These are phyloP conservation scores for Teleiodes luculella DNA, from an alignment of 2,888 invertebrate genomes.

Conservation along the genomic window DNA sequence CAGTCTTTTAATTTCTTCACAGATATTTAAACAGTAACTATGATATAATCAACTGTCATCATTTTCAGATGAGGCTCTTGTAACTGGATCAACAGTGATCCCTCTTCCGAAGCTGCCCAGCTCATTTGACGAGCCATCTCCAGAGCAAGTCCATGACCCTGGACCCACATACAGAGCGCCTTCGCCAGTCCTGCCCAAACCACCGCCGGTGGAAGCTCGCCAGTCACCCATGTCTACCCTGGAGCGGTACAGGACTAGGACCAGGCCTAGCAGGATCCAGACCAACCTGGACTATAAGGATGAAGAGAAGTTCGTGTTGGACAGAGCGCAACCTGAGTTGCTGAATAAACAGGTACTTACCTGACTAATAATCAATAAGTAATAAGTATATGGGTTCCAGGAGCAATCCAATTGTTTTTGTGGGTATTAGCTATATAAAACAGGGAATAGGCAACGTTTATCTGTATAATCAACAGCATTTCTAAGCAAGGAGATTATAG, in stretches of 20 bases:
- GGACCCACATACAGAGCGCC: conserved; percentile 54
- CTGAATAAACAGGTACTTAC: conserved; percentile 63
- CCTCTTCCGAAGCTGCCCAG: conserved; percentile 81
- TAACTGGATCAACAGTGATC: conserved; percentile 81
- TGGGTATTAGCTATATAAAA: too few relatives aligned
- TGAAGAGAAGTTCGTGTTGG: conserved; percentile 85
- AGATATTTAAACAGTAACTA: too few relatives aligned
- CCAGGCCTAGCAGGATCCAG: conserved; percentile 59
- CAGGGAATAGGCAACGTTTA: too few relatives aligned
- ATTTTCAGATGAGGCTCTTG: conserved; percentile 78
- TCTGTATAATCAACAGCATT: neutral
- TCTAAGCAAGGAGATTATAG: too few relatives aligned
- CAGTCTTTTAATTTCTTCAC: too few relatives aligned
- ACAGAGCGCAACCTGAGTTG: conserved; percentile 80
- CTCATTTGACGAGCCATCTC: conserved; percentile 65
- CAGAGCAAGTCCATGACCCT: conserved; percentile 54
- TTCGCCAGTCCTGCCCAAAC: conserved; percentile 56
- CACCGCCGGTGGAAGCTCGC: conserved; percentile 41
- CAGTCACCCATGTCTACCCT: conserved; percentile 69
- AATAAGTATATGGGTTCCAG: too few relatives aligned
- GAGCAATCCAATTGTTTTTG: too few relatives aligned
- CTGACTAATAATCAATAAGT: too few relatives aligned
- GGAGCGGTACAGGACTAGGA: conserved; percentile 67
- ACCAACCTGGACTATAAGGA: conserved; percentile 52
- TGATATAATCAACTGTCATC: too few relatives aligned